phyloP scores from a whole-genome alignment of 2,797 vertebrate genomes.

The Anguilla megastoma region DNA sequence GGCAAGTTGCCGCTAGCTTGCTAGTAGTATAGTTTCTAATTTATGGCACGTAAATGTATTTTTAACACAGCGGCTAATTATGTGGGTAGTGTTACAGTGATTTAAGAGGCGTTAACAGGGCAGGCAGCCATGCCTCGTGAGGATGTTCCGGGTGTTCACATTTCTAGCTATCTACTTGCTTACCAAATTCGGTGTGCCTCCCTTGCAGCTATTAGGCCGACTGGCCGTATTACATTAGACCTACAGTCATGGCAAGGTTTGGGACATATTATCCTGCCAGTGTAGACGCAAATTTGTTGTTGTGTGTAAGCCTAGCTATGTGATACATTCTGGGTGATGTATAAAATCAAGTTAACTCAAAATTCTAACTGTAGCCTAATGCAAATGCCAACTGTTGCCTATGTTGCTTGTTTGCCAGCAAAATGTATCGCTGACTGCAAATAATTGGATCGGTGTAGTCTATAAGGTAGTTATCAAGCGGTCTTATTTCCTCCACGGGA shows the following conservation, averaged over 20 bases:
- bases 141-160: background rate
- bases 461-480: background rate
- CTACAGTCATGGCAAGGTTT: background rate
- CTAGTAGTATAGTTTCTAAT: conserved; percentile 8
- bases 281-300: background rate
- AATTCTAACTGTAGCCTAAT: background rate
- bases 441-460: background rate
- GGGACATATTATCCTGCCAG: background rate
- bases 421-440: background rate
- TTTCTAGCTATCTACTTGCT: background rate
- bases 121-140: background rate
- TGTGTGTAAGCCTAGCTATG: background rate
- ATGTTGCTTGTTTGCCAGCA: background rate
- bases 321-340: background rate
- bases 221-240: background rate
- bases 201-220: background rate
- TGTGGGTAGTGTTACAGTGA: conserved; percentile 10
- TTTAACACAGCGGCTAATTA: background rate
- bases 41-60: conserved; percentile 1
- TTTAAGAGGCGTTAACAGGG: background rate
- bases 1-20: background rate
- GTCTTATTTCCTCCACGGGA: background rate
- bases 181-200: conserved; percentile 1
- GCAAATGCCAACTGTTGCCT: background rate
- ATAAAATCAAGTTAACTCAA: background rate